Conservation (phyloP, 1,140 invertebrate species). For the Dendroctonus valens region DNA sequence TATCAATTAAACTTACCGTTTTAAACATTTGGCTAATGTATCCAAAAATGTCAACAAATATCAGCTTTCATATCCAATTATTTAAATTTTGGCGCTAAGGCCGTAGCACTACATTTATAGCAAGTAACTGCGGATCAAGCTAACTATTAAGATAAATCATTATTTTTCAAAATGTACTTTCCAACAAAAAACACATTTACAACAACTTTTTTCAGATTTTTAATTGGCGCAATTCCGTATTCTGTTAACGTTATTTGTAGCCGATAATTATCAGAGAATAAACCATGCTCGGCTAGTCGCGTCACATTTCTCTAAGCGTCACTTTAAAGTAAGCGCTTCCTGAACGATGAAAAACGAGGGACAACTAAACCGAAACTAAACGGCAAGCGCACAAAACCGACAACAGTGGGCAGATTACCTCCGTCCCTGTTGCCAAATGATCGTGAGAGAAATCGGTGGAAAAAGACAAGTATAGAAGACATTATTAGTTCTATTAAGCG, state of each 20-base stretch:
- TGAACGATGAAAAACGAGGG: slow-evolving; percentile 23
- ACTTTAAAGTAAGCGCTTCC: slow-evolving; percentile 10
- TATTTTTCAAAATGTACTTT: no score
- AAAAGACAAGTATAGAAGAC: slow-evolving; percentile 1
- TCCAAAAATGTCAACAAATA: slow-evolving; percentile 2
- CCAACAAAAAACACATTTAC: no score
- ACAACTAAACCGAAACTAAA: slow-evolving; percentile 29
- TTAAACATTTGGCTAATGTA: slow-evolving; percentile 14
- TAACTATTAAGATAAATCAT: no score
- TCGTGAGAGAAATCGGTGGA: slow-evolving; percentile 11
- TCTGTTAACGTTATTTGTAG: no score
- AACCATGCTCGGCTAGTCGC: slow-evolving; percentile 9
- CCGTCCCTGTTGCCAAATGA: slow-evolving; percentile 25
- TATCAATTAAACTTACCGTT: slow-evolving; percentile 10
- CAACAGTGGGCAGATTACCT: slow-evolving; percentile 22
- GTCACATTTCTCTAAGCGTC: slow-evolving; percentile 16
- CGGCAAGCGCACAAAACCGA: slow-evolving; percentile 29
- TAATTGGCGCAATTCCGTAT: no score
- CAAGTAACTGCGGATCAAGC: no score
- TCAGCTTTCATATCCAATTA: no score
- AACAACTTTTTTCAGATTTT: no score
- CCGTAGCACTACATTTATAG: no score
- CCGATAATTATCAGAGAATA: slow-evolving; percentile 6
- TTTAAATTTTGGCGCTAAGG: no score
- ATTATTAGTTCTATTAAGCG: slow-evolving; percentile 12